Evolutionary conservation across 2,888 invertebrate genomes (phyloP).

Genomic region (Acheta domesticus): DNA sequence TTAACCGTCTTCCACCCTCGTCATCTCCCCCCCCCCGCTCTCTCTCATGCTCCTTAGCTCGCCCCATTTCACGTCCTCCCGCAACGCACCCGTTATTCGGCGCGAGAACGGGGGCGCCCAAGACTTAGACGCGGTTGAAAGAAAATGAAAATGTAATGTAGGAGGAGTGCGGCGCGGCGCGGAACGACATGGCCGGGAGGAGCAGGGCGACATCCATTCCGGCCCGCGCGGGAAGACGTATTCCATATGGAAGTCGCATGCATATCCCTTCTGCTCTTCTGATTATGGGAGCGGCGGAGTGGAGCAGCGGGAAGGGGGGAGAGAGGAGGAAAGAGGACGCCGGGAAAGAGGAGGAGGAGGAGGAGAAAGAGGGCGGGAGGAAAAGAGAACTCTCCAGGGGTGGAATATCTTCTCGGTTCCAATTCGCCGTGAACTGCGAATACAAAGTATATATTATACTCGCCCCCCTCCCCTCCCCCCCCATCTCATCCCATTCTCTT

Average conservation of each 20-base stretch:
- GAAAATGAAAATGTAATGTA: constrained; percentile 10
- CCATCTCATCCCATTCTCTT: neutral
- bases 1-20: neutral
- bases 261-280: neutral
- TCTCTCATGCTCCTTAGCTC: too few relatives aligned
- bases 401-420: neutral
- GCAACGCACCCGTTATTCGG: neutral
- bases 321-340: neutral
- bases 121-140: neutral
- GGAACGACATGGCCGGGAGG: neutral
- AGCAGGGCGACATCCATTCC: neutral
- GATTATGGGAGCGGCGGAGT: neutral
- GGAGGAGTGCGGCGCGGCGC: neutral
- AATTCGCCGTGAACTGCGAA: constrained; percentile 9
- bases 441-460: constrained; percentile 18
- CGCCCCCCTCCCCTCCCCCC: neutral
- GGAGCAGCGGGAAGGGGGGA: neutral
- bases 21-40: neutral
- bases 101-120: neutral
- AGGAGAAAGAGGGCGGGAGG: neutral
- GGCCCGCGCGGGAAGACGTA: neutral
- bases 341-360: neutral
- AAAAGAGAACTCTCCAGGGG: neutral
- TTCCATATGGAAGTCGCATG: constrained; percentile 18
- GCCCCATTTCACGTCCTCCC: too few relatives aligned